These are phyloP conservation scores for Sphyrna mokarran DNA, from an alignment of 2,113 vertebrate genomes.

Conservation along the genomic window DNA sequence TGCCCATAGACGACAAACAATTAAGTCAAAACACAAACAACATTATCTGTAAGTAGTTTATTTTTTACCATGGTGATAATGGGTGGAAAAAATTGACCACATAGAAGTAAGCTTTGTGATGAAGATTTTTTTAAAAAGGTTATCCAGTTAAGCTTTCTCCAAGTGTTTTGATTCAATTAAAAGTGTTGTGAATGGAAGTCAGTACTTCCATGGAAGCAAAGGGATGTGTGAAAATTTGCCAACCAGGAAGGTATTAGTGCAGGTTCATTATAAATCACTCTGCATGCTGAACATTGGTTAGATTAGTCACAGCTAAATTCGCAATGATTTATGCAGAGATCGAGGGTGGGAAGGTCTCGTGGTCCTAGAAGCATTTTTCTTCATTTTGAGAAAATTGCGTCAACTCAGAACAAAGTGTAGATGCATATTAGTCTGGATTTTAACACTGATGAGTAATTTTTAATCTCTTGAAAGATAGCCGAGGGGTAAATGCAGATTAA, in stretches of 20 bases:
- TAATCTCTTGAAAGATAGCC: not conserved
- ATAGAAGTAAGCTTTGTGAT: not conserved
- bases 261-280: not conserved
- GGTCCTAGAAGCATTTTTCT: not conserved
- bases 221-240: not conserved
- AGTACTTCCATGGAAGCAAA: not conserved
- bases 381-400: constrained; percentile 7
- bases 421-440: not conserved
- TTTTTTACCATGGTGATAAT: not conserved
- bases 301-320: not conserved
- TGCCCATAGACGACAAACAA: not conserved
- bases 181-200: not conserved
- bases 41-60: not conserved
- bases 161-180: not conserved
- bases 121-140: not conserved
- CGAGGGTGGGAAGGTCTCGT: not conserved
- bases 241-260: not conserved
- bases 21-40: not conserved
- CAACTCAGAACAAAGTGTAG: not conserved
- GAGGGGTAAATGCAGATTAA: not conserved
- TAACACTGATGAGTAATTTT: not conserved
- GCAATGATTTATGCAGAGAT: not conserved
- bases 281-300: not conserved
- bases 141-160: not conserved
- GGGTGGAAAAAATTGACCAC: not conserved